Base-by-base conservation (phyloP, 2,797 vertebrate species). In the Fistularia tabacaria region DNA sequence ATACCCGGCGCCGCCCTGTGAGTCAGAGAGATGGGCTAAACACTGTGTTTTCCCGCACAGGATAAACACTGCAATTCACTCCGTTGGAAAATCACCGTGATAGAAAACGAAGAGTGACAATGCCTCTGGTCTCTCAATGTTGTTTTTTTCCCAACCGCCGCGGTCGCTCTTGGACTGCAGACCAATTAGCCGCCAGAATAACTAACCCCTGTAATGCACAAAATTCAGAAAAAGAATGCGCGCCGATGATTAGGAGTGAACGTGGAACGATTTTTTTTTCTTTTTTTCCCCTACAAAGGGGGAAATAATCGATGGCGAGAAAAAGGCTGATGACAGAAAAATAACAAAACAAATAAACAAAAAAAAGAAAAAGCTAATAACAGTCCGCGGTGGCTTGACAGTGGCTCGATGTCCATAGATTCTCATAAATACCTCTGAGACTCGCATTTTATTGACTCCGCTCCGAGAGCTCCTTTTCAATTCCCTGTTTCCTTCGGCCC, bases 291-390 rank as follows among this genome's bases (percentile, higher is more conserved):
- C 46, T 40, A 25, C 14, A 54, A 57, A 73, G 69, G 69, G 78
- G 54, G 45, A 48, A 50, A 1, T 47, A 72, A 71, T 80, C 70
- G 61, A 75, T 73, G 46, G 5, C 0, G 13, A 59, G 75, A 25
- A 25, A 79, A 84, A 77, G 72, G 59, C 76, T 71, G 79, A 83
- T 85, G 82, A 89, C 87, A 83, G 83, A 67, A 84, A 51, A 51
- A 39, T 7, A 13, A 3, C 14, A 11, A 9, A 51, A 51, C 37
- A 51, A 51, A 14, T 9, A 15, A 9, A 12, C 25, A 25, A 40
- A 40, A 40, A 40, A 40, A 7, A 40, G 2, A 10, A 40, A 87
- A 85, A 71, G 49, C 73, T 76, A 77, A 84, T 80, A 80, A 74
- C 62, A 58, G 67, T 64, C 62, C 69, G 73, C 49, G 62, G 69